Percentiles rank a stretch among this genome's conserved stretches.
phyloP scores from a whole-genome alignment of 2,888 invertebrate species.

The Epirrhoe tristata region DNA sequence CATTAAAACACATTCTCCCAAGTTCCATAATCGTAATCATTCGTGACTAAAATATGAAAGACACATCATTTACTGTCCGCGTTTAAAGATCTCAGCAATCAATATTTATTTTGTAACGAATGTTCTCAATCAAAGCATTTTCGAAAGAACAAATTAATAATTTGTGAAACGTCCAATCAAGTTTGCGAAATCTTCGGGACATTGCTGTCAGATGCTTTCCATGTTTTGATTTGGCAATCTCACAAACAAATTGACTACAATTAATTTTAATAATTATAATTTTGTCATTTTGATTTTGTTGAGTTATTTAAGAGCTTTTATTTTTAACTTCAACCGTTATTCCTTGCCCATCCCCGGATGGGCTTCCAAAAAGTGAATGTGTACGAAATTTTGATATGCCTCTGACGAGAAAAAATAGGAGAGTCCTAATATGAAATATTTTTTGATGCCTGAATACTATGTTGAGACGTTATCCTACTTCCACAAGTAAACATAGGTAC shows the following conservation, averaged over 20 bases:
- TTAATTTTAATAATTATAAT: conserved; percentile 13
- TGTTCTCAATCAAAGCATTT: conserved; percentile 47
- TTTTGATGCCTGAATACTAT: no score
- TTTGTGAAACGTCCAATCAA: conserved; percentile 44
- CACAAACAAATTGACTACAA: conserved; percentile 19
- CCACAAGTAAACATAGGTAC: no score
- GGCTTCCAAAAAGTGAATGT: neutral
- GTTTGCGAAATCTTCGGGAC: conserved; percentile 41
- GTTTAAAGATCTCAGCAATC: conserved; percentile 36
- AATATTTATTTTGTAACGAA: conserved; percentile 39
- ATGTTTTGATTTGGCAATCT: conserved; percentile 30
- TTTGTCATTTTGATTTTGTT: neutral
- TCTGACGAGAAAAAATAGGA: no score
- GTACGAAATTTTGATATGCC: no score
- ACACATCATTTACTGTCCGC: conserved; percentile 35
- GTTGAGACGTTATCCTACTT: no score
- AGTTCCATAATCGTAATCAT: neutral
- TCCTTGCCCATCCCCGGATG: neutral
- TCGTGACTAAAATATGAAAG: conserved; percentile 28
- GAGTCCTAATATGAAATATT: no score
- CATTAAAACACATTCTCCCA: neutral
- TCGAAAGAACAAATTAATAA: conserved; percentile 44
- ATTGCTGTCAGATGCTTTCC: conserved; percentile 31
- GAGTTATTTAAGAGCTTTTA: conserved; percentile 8
- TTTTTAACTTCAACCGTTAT: neutral